Evolutionary conservation across 1,140 invertebrate genomes (phyloP).

Genomic region (Drosophila fuyamai): DNA sequence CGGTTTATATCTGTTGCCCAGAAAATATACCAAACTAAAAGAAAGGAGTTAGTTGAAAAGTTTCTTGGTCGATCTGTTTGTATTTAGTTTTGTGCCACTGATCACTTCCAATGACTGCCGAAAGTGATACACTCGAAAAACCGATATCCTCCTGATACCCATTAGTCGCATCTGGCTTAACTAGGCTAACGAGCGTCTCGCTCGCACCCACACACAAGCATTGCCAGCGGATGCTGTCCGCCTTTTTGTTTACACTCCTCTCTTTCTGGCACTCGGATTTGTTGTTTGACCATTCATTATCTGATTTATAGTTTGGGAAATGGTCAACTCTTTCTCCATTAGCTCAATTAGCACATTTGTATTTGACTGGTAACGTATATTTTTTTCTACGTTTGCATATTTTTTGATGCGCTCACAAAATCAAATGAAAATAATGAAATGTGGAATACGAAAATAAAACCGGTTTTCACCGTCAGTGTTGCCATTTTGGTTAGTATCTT

Average conservation of each 20-base stretch:
- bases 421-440: slow-evolving; percentile 5
- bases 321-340: slow-evolving; percentile 39
- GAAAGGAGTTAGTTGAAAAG: no score
- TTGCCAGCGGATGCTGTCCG: slow-evolving; percentile 60
- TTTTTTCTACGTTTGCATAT: slow-evolving; percentile 47
- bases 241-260: slow-evolving; percentile 60
- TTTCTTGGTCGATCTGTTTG: no score
- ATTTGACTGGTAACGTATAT: slow-evolving; percentile 44
- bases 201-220: slow-evolving; percentile 10
- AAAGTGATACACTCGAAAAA: background rate
- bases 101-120: no score
- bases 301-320: slow-evolving; percentile 71
- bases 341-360: slow-evolving; percentile 63
- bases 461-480: slow-evolving; percentile 63
- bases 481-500: slow-evolving; percentile 62
- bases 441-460: slow-evolving; percentile 46
- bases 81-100: no score
- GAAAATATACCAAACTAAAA: no score
- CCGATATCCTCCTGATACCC: slow-evolving; percentile 1
- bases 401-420: slow-evolving; percentile 39
- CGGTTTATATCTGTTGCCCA: no score
- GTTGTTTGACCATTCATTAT: slow-evolving; percentile 63
- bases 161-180: slow-evolving; percentile 23
- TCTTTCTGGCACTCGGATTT: slow-evolving; percentile 11
- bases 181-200: slow-evolving; percentile 32